Evolutionary conservation across 2,888 invertebrate genomes (phyloP), one percentile per base, ranked within the genome.

Genomic region (Acrobasis consociella): DNA sequence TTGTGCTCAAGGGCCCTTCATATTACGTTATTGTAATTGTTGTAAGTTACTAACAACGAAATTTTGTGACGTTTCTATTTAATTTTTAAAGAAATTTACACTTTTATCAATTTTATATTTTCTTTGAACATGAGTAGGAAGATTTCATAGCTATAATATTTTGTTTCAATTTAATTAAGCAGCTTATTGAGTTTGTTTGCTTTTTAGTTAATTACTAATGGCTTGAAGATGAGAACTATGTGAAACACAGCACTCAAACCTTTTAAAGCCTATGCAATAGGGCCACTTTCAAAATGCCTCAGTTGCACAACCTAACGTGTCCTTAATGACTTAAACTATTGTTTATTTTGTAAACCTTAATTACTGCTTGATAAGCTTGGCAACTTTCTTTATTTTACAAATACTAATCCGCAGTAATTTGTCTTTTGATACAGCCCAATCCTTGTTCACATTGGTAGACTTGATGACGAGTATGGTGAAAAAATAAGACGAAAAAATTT

Each of bases 1-100:
- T 60, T 46, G 65, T 67, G 51, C 60, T 66, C 16, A 64, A 56
- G 39, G 64, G 64, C 71, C 74, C 73, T 69, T 69, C 51, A 16
- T 56, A 67, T 58, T 42, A 37, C 53, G 55, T 60, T 53, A 65
- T 62, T 63, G 56, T 63, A 39, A 63, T 63, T 58, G 56, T 56
- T 42, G 5, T 50, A 50, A 59, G 37, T 59, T 38, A 11, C 13
- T 46, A 17, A 58, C 17, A 49, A 50, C 50, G 9, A 22, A 11
- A 42, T 56, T 46, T 42, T 13, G 0, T 5, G 8, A 51, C 17
- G 2, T 50, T 10, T 17, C 16, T 10, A 22, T 51, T 31, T 17
- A 13, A 17, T 17, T 50, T 11, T 50, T 17, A 10, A 11, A 51
- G 0, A 22, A 22, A 51, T 17, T 22, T 22, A n/a, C 37, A 8